phyloP scores from a whole-genome alignment of 2,113 vertebrate genomes.

The Mastomys coucha region DNA sequence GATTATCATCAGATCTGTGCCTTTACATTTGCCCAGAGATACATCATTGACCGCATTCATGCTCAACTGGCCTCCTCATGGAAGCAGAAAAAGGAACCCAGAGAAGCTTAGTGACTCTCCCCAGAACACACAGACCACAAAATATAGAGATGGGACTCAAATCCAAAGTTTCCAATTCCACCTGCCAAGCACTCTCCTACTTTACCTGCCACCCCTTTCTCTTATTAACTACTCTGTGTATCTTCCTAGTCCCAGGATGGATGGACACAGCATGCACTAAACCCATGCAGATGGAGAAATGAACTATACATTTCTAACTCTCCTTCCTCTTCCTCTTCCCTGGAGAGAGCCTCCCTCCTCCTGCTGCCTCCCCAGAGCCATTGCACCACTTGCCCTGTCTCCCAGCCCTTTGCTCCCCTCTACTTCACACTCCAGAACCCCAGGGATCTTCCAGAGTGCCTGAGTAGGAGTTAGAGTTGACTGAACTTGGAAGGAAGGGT shows the following conservation, averaged over 20 bases:
- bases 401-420: no score
- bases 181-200: rapidly evolving
- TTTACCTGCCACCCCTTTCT: background rate
- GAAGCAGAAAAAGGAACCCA: background rate
- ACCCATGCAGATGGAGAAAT: background rate
- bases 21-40: constrained; percentile 9
- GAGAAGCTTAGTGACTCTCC: background rate
- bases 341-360: background rate
- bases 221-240: background rate
- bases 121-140: background rate
- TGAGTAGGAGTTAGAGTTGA: background rate
- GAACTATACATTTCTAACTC: background rate
- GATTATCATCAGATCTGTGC: background rate
- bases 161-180: background rate
- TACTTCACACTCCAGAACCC: background rate
- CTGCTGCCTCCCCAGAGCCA: background rate
- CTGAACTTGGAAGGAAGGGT: background rate
- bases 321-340: background rate
- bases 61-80: background rate
- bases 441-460: background rate
- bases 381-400: background rate
- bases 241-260: no score
- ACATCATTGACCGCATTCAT: background rate
- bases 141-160: background rate
- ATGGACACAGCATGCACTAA: background rate